These are phyloP conservation scores for Sebastolobus alascanus DNA, from an alignment of 2,797 vertebrate genomes.

Conservation along the genomic window DNA sequence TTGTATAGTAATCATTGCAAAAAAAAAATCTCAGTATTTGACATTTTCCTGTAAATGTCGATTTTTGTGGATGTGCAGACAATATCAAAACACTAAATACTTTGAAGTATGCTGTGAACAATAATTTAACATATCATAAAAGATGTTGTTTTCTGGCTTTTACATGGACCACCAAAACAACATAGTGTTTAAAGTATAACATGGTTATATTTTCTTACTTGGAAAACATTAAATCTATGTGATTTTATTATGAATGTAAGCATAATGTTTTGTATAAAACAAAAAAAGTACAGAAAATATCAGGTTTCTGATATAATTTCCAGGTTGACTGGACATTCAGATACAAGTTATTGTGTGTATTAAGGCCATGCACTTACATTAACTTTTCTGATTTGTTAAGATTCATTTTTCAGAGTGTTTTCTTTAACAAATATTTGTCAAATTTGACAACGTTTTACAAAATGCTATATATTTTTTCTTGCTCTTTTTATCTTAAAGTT, in stretches of 20 bases:
- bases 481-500: slow-evolving; percentile 67
- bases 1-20: slow-evolving; percentile 77
- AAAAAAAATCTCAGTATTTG: slow-evolving; percentile 67
- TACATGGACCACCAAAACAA: slow-evolving; percentile 76
- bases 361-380: slow-evolving; percentile 67
- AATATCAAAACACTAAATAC: slow-evolving; percentile 62
- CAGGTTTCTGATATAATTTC: slow-evolving; percentile 65
- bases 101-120: slow-evolving; percentile 72
- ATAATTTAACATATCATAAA: slow-evolving; percentile 79
- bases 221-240: slow-evolving; percentile 72
- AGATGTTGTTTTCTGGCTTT: slow-evolving; percentile 77
- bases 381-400: slow-evolving; percentile 54
- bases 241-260: slow-evolving; percentile 79
- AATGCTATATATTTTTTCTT: slow-evolving; percentile 70
- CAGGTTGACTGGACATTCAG: slow-evolving; percentile 63
- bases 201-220: slow-evolving; percentile 84
- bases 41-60: slow-evolving; percentile 74
- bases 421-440: slow-evolving; percentile 50
- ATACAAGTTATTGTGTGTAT: slow-evolving; percentile 47
- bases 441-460: slow-evolving; percentile 56
- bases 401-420: slow-evolving; percentile 54
- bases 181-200: slow-evolving; percentile 74
- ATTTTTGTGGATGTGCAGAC: slow-evolving; percentile 71
- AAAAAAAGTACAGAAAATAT: slow-evolving; percentile 31
- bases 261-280: slow-evolving; percentile 74